phyloP scores from a whole-genome alignment of 2,888 invertebrate species.

The Deladenus siricidicola region DNA sequence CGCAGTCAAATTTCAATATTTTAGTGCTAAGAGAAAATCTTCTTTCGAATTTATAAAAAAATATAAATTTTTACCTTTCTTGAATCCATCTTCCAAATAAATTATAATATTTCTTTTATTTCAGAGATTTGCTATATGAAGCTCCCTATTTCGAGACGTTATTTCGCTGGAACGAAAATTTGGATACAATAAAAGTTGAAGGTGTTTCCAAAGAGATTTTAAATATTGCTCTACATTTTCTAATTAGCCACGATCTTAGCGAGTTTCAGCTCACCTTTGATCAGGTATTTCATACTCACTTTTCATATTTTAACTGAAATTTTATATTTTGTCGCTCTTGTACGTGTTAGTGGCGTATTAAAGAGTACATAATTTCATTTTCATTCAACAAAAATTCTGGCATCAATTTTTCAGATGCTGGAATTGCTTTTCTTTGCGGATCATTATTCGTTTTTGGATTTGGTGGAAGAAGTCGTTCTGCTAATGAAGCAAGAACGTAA shows the following conservation, averaged over 20 bases:
- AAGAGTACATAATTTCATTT: neutral
- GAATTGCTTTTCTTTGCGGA: conserved; percentile 7
- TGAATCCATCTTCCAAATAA: no score
- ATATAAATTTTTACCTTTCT: no score
- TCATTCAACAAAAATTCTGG: neutral
- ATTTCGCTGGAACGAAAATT: conserved; percentile 1
- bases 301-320: no score
- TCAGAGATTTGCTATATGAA: neutral
- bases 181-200: neutral
- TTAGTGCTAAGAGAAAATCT: no score
- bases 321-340: no score
- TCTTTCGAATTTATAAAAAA: no score
- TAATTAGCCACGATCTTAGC: neutral
- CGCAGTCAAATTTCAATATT: no score
- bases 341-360: no score
- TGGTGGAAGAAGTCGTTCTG: neutral
- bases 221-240: neutral
- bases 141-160: conserved; percentile 6
- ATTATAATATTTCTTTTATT: neutral
- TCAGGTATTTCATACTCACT: no score
- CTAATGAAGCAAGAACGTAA: neutral
- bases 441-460: conserved; percentile 2
- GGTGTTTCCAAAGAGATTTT: neutral
- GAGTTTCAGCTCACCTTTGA: conserved; percentile 1
- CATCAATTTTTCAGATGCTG: neutral